Evolutionary conservation across 2,888 invertebrate species (phyloP).

Genomic region (Napeogenes inachia): DNA sequence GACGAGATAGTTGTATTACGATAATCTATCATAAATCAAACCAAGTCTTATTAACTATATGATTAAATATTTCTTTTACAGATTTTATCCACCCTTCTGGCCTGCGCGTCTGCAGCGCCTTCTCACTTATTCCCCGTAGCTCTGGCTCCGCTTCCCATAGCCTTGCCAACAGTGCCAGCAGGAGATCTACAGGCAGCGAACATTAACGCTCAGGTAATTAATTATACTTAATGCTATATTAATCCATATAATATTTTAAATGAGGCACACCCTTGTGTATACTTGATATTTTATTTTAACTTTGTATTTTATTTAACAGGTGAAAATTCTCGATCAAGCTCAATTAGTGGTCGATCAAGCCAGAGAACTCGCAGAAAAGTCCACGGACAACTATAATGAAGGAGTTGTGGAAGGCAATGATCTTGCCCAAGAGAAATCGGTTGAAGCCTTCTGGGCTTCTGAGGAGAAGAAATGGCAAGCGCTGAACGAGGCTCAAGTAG

Average conservation of each 20-base stretch:
- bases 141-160: constrained; percentile 17
- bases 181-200: constrained; percentile 65
- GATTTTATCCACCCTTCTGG: constrained; percentile 55
- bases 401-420: constrained; percentile 44
- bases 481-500: constrained; percentile 54
- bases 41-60: too few species aligned
- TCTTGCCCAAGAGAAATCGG: constrained; percentile 39
- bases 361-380: constrained; percentile 45
- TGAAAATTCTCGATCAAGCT: constrained; percentile 43
- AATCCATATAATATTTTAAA: too few species aligned
- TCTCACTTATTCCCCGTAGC: constrained; percentile 37
- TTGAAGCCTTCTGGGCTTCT: constrained; percentile 48
- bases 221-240: constrained; percentile 25
- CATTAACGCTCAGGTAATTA: constrained; percentile 54
- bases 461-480: constrained; percentile 69
- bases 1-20: too few species aligned
- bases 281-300: neutral
- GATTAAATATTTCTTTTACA: constrained; percentile 30
- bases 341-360: constrained; percentile 50
- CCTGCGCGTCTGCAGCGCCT: constrained; percentile 58
- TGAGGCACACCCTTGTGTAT: too few species aligned
- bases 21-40: too few species aligned
- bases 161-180: constrained; percentile 47
- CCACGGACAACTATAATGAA: constrained; percentile 45
- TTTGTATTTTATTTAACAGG: constrained; percentile 21